These are phyloP conservation scores for Stenopsyche tienmushanensis DNA, from an alignment of 1,140 invertebrate species.

Conservation along the genomic window DNA sequence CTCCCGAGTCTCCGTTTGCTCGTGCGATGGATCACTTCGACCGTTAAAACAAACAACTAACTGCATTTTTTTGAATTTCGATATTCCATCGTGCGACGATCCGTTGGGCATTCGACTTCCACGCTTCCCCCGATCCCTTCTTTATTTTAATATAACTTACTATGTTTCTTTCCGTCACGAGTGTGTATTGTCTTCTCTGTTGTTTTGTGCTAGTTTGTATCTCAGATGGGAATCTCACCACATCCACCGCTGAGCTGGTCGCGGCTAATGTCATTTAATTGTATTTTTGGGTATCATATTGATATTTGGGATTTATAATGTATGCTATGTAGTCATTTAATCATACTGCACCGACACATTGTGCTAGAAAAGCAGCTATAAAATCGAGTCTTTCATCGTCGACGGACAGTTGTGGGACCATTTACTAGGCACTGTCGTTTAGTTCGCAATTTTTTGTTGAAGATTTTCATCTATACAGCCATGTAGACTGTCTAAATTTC, in stretches of 20 bases:
- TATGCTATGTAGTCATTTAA: slow-evolving; percentile 5
- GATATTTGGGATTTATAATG: slow-evolving; percentile 16
- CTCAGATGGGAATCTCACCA: slow-evolving; percentile 39
- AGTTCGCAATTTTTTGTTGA: not conserved
- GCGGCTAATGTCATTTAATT: slow-evolving; percentile 11
- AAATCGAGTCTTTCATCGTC: slow-evolving; percentile 15
- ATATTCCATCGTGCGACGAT: slow-evolving; percentile 22
- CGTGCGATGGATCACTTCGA: slow-evolving; percentile 13
- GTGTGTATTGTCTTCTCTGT: slow-evolving; percentile 43
- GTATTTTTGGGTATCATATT: slow-evolving; percentile 25
- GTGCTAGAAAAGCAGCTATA: slow-evolving; percentile 42
- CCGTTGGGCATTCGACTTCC: slow-evolving; percentile 7
- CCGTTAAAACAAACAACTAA: not conserved
- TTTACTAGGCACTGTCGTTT: slow-evolving; percentile 18
- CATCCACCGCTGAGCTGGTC: slow-evolving; percentile 34
- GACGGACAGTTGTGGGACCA: slow-evolving; percentile 13
- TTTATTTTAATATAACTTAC: not conserved
- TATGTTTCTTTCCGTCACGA: slow-evolving; percentile 35
- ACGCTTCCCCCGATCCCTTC: slow-evolving; percentile 11
- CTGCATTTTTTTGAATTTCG: not conserved
- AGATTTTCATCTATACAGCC: not conserved
- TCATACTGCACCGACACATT: slow-evolving; percentile 27
- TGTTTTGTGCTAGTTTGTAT: slow-evolving; percentile 42
- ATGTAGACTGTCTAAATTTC: slow-evolving; percentile 4
- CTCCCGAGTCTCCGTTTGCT: no score